Evolutionary conservation across 1,140 invertebrate species (phyloP).

Genomic region (Oryzaephilus surinamensis): DNA sequence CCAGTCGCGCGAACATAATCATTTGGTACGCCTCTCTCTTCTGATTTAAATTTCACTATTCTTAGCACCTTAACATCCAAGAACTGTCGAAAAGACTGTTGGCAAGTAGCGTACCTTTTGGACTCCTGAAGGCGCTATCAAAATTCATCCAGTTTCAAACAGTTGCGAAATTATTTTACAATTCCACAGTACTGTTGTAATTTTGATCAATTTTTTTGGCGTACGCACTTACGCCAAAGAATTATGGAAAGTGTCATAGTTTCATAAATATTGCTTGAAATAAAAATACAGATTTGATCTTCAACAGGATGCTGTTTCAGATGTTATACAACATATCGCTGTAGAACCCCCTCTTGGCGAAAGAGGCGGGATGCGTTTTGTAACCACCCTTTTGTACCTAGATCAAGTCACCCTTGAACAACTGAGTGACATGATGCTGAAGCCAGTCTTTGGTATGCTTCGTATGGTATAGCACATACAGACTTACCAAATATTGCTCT

Average conservation of each 20-base stretch:
- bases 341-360: too few relatives aligned
- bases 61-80: background rate
- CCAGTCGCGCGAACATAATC: conserved; percentile 26
- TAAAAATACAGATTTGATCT: background rate
- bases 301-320: background rate
- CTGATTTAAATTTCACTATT: background rate
- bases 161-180: too few relatives aligned
- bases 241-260: too few relatives aligned
- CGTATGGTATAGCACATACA: conserved; percentile 31
- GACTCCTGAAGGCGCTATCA: background rate
- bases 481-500: conserved; percentile 16
- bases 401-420: conserved; percentile 36
- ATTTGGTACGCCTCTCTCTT: conserved; percentile 16
- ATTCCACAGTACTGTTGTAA: too few relatives aligned
- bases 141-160: background rate
- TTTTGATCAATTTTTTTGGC: too few relatives aligned
- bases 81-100: too few relatives aligned
- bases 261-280: background rate
- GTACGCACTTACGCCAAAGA: too few relatives aligned
- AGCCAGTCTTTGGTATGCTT: conserved; percentile 33
- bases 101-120: too few relatives aligned
- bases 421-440: conserved; percentile 32
- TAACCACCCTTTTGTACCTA: conserved; percentile 17
- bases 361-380: too few relatives aligned
- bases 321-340: too few relatives aligned